A percentile compares a stretch with the other conserved stretches of the same genome.
phyloP scores from a whole-genome alignment of 2,797 vertebrate genomes.

The Ctenopoma multispine region DNA sequence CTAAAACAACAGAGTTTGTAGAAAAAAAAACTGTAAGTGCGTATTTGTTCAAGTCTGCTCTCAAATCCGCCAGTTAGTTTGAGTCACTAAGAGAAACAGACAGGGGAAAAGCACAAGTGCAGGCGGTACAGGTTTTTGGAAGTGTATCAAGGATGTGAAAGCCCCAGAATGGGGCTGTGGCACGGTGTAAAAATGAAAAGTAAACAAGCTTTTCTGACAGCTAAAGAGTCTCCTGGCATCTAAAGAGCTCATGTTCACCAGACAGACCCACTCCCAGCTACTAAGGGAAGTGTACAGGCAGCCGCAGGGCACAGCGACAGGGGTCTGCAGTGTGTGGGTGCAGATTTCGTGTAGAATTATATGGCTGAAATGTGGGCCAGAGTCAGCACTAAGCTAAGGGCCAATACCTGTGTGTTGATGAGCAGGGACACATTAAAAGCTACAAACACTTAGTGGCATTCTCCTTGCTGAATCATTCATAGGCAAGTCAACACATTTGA shows the following conservation, averaged over 20 bases:
- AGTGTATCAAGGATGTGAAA: constrained; percentile 58
- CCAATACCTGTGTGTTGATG: constrained; percentile 61
- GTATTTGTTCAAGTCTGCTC: constrained; percentile 45
- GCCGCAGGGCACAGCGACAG: constrained; percentile 35
- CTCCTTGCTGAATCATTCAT: constrained; percentile 75
- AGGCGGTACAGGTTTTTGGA: constrained; percentile 55
- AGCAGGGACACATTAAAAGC: constrained; percentile 77
- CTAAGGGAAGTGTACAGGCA: constrained; percentile 39
- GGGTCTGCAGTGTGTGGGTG: constrained; percentile 7
- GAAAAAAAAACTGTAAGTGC: constrained; percentile 34
- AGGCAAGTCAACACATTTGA: constrained; percentile 41
- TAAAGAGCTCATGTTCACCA: constrained; percentile 62
- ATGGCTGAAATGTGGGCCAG: constrained; percentile 50
- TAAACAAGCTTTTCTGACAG: constrained; percentile 78
- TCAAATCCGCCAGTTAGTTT: constrained; percentile 49
- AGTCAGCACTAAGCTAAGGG: not conserved
- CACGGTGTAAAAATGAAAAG: constrained; percentile 70
- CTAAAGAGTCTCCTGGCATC: constrained; percentile 73
- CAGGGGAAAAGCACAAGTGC: constrained; percentile 51
- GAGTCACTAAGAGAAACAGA: constrained; percentile 53
- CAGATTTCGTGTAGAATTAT: constrained; percentile 7
- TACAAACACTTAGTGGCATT: constrained; percentile 47
- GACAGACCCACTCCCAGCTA: constrained; percentile 50
- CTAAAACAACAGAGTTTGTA: constrained; percentile 38
- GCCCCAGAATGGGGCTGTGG: constrained; percentile 59